A percentile compares a stretch with the other conserved stretches of the same genome.
Evolutionary conservation across 1,140 invertebrate genomes (phyloP).

Genomic region (Zelostemma sp.): DNA sequence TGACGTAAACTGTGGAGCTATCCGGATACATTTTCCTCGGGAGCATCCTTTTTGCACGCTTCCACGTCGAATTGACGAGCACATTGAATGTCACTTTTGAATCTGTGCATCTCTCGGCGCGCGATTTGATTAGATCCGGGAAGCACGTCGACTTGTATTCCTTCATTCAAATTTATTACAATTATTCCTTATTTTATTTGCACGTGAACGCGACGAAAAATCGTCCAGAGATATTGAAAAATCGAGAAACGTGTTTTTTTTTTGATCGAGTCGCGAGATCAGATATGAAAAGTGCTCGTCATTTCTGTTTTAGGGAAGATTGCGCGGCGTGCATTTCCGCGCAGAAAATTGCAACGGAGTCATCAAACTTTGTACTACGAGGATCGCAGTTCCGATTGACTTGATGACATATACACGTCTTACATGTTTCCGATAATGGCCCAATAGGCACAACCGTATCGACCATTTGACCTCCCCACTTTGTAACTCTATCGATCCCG

Average conservation of each 20-base stretch:
- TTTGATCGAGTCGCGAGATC: no score
- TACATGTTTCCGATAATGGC: constrained; percentile 50
- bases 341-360: not conserved
- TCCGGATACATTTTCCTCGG: constrained; percentile 47
- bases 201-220: not conserved
- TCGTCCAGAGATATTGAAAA: no score
- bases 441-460: constrained; percentile 47
- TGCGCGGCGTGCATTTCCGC: not conserved
- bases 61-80: constrained; percentile 42
- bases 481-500: constrained; percentile 52
- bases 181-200: not conserved
- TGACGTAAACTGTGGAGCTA: constrained; percentile 43
- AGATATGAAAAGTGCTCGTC: not conserved
- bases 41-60: constrained; percentile 42
- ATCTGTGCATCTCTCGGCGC: constrained; percentile 32
- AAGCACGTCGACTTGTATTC: not conserved
- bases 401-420: constrained; percentile 46
- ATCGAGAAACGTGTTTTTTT: no score
- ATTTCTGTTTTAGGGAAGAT: no score
- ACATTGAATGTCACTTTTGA: constrained; percentile 44
- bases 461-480: constrained; percentile 52
- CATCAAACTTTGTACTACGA: constrained; percentile 25
- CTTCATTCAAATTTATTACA: not conserved
- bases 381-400: constrained; percentile 39
- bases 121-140: constrained; percentile 37